Base-by-base conservation (phyloP, 1,140 invertebrate species). In the Trichoplusia ni region DNA sequence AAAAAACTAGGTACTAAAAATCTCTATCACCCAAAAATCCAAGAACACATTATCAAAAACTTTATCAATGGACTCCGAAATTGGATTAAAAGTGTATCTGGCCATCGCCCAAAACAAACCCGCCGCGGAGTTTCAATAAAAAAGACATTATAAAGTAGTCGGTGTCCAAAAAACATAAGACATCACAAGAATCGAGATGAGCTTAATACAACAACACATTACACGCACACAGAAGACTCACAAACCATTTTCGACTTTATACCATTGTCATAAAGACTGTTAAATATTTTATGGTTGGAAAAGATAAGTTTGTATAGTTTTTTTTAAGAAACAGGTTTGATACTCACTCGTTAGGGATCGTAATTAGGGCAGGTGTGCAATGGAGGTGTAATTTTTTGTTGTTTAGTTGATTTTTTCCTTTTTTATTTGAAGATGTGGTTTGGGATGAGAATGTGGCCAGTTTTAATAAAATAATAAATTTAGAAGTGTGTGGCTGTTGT, bases 301-400 rank as follows among this genome's bases (percentile, higher is more conserved):
- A 35, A 31, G 18, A 16, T 46, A 25, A 19, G 7, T 60, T 46
- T 21, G 56, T 35, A 7, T 31, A 1, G 16, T 29, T 46, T 42
- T 60, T 60, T 46, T 46, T 35, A 35, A 18, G 25, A 59, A 82
- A 81, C 75, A 71, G 77, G 78, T 77, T 80, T 79, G 62, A 69
- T 72, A 63, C 63, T 63, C 68, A 75, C 68, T 64, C 64, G 62
- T 75, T 68, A 73, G 72, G 72, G 71, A 64, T 62, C 60, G 69
- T 85, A 82, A 84, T 84, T 83, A 82, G 82, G 77, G 82, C 84
- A 86, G 84, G 82, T 86, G 84, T 80, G 78, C 76, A 69, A 64
- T 77, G 75, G 68, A 27, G 59, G 54, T 37, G 44, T 46, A 18
- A 31, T 64, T 67, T 74, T 71, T 65, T 69, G 44, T 63, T 68